Evolutionary conservation across 2,888 invertebrate genomes (phyloP).

Genomic region (Synanthedon formicaeformis): DNA sequence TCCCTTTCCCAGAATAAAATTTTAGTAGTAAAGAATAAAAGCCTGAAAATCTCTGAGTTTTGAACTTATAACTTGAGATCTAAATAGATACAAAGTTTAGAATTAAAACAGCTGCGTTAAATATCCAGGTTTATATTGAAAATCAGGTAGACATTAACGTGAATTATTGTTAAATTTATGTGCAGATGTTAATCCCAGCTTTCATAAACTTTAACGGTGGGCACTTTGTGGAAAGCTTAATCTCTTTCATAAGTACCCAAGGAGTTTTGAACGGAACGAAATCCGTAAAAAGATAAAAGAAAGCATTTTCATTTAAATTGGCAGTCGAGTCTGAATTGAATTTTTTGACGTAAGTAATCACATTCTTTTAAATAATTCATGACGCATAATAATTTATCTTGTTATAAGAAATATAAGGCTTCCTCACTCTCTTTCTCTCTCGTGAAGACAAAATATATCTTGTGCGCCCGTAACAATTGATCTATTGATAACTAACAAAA

Average conservation of each 20-base stretch:
- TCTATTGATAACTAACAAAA: too few species aligned
- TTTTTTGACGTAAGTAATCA: conserved; percentile 40
- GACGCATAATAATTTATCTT: background rate
- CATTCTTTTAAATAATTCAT: conserved; percentile 16
- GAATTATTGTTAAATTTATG: background rate
- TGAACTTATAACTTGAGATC: too few species aligned
- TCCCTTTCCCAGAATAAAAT: too few species aligned
- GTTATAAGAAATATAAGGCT: too few species aligned
- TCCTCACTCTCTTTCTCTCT: too few species aligned
- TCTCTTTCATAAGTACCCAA: conserved; percentile 27
- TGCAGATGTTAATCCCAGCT: background rate
- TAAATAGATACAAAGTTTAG: too few species aligned
- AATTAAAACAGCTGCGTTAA: too few species aligned
- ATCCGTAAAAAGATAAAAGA: conserved; percentile 24
- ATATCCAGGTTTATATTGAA: too few species aligned
- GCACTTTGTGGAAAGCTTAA: conserved; percentile 34
- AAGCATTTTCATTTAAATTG: conserved; percentile 48
- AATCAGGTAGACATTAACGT: background rate
- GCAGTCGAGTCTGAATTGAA: conserved; percentile 42
- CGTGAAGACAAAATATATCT: too few species aligned
- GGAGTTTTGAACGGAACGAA: conserved; percentile 10
- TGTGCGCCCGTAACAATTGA: too few species aligned
- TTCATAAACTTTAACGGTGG: background rate
- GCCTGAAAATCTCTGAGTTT: too few species aligned
- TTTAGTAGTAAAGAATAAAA: too few species aligned